Evolutionary conservation across 1,140 invertebrate species (phyloP).

Genomic region (Radopholus similis): DNA sequence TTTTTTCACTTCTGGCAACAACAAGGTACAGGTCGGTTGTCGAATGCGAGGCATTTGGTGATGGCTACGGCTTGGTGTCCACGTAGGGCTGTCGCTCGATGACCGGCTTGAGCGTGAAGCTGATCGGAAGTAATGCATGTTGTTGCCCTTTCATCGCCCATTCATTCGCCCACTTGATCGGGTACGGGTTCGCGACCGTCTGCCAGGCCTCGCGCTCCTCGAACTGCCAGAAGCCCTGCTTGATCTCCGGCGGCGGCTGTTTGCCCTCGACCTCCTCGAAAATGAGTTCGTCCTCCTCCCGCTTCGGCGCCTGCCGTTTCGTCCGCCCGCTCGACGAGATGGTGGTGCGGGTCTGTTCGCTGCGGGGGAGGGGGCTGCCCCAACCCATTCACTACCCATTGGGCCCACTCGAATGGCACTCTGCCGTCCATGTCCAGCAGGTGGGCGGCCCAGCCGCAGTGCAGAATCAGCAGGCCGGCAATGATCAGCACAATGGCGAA

Average conservation of each 20-base stretch:
- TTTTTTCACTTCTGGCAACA: background rate
- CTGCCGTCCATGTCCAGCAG: conserved; percentile 48
- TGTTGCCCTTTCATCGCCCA: background rate
- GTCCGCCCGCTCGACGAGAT: conserved; percentile 22
- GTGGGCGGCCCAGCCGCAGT: conserved; percentile 59
- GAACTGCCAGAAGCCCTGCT: conserved; percentile 53
- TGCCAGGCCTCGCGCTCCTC: conserved; percentile 54
- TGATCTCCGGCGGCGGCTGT: conserved; percentile 29
- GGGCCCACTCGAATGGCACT: conserved; percentile 43
- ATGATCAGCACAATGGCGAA: conserved; percentile 57
- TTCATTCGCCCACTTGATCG: conserved; percentile 50
- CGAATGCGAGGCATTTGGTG: background rate
- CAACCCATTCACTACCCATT: background rate
- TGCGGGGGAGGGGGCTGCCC: conserved; percentile 13
- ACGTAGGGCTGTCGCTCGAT: conserved; percentile 54
- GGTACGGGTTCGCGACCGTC: conserved; percentile 56
- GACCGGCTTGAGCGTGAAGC: conserved; percentile 53
- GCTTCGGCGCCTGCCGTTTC: conserved; percentile 20
- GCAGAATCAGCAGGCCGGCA: conserved; percentile 53
- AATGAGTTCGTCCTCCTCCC: conserved; percentile 39
- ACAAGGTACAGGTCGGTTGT: no score
- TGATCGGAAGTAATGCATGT: conserved; percentile 22
- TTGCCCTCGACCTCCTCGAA: conserved; percentile 32
- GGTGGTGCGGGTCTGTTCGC: conserved; percentile 30
- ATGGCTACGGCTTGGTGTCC: background rate